A percentile compares a stretch with the other conserved stretches of the same genome.
phyloP scores from a whole-genome alignment of 2,797 vertebrate species.

The Paguma larvata region DNA sequence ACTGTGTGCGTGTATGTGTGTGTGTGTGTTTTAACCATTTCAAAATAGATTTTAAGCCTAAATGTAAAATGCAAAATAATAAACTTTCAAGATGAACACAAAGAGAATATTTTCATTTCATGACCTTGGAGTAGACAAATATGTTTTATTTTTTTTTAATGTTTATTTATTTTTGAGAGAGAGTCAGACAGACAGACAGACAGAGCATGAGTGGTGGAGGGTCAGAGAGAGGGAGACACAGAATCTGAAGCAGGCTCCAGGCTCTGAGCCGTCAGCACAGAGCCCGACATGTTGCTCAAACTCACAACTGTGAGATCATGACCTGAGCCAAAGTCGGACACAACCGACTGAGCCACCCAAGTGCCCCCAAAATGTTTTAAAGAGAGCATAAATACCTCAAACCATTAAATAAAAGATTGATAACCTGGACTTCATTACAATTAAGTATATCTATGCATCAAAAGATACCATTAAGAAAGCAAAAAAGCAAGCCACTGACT shows the following conservation, averaged over 20 bases:
- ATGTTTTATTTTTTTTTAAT: not conserved
- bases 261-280: no score
- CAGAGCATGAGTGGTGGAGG: no score
- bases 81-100: conserved; percentile 33
- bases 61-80: conserved; percentile 11
- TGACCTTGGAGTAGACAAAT: not conserved
- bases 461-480: conserved; percentile 23
- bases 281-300: no score
- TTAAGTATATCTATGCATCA: conserved; percentile 13
- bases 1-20: not conserved
- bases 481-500: not conserved
- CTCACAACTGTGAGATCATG: no score
- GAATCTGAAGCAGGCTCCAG: no score
- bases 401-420: not conserved
- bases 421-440: conserved; percentile 14
- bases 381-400: not conserved
- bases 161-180: no score
- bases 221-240: no score
- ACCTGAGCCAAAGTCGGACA: no score
- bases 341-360: no score
- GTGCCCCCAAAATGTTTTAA: no score
- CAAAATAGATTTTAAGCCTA: conserved; percentile 1
- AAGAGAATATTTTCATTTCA: not conserved
- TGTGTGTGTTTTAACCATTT: not conserved
- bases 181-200: no score